Percentiles rank a stretch among this genome's conserved stretches.
These are phyloP conservation scores for Mus musculus DNA, from an alignment of 2,113 vertebrate genomes.

Conservation along the genomic window GRCm39 chr1:39084001-39084500, in stretches of 20 bases:
- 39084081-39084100: background rate
- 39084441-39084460: background rate
- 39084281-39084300: background rate
- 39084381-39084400: background rate
- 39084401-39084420: background rate
- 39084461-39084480: rapidly evolving
- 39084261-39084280: background rate
- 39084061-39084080: background rate
- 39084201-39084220: background rate
- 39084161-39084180: background rate
- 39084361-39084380: background rate
- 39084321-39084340: background rate
- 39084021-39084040: background rate
- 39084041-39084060: background rate
- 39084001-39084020: too few relatives aligned
- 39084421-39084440: background rate
- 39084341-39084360: background rate
- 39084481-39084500: background rate
- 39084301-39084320: background rate
- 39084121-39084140: background rate
- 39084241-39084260: background rate
- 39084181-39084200: background rate
- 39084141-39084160: background rate
- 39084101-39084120: rapidly evolving
- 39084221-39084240: background rate